Evolutionary conservation across 2,113 vertebrate species (phyloP).

Genomic region (Campylorhamphus procurvoides): DNA sequence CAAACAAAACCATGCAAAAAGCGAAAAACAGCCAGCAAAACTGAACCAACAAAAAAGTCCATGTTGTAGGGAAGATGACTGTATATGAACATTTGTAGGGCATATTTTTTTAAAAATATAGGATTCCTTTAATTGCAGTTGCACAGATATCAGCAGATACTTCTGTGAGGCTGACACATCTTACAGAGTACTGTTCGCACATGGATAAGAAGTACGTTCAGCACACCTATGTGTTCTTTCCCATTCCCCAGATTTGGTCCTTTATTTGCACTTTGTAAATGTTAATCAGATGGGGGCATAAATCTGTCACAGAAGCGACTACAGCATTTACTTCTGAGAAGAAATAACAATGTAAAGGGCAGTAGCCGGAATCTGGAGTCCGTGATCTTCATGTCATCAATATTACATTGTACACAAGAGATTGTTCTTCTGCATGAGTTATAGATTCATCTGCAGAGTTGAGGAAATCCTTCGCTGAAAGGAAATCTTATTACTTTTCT

Average conservation of each 20-base stretch:
- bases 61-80: background rate
- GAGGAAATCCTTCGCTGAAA: background rate
- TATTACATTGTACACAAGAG: background rate
- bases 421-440: background rate
- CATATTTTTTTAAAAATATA: background rate
- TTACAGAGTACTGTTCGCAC: background rate
- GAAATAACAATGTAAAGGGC: background rate
- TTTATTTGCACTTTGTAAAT: background rate
- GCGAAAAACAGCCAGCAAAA: rapidly evolving
- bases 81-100: background rate
- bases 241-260: background rate
- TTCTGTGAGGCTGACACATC: background rate
- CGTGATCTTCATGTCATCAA: background rate
- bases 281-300: background rate
- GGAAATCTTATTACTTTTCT: background rate
- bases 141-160: background rate
- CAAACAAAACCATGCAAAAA: background rate
- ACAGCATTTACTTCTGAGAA: background rate
- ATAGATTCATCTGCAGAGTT: background rate
- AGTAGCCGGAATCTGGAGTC: background rate
- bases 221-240: background rate
- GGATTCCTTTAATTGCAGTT: background rate
- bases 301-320: background rate
- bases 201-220: background rate
- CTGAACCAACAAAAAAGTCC: background rate